Conservation (phyloP, 53 echinoderm and acorn worm species). For the Antedon mediterranea region DNA sequence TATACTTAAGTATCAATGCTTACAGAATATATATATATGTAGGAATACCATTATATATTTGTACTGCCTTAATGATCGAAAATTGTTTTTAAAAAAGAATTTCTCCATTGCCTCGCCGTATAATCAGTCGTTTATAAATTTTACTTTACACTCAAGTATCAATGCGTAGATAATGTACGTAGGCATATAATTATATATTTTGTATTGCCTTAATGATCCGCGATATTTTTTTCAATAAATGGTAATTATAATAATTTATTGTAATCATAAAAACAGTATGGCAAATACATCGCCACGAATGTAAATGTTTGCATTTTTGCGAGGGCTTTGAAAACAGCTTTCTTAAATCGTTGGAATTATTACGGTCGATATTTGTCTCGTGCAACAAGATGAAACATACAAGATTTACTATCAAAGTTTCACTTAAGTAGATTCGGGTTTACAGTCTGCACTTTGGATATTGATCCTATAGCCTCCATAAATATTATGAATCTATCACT, state of each 20-base stretch:
- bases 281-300: neutral
- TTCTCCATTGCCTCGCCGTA: too few relatives aligned
- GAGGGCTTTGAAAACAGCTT: neutral
- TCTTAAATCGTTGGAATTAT: neutral
- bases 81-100: too few relatives aligned
- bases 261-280: neutral
- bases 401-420: constrained; percentile 1
- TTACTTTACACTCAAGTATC: too few relatives aligned
- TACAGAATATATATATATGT: too few relatives aligned
- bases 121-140: too few relatives aligned
- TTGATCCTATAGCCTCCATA: neutral
- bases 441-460: neutral
- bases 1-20: too few relatives aligned
- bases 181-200: too few relatives aligned
- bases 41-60: too few relatives aligned
- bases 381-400: neutral
- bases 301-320: neutral
- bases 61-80: too few relatives aligned
- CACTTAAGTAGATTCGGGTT: neutral
- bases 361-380: neutral
- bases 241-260: neutral
- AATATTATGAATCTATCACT: neutral
- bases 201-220: neutral
- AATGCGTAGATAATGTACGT: too few relatives aligned
- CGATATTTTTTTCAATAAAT: neutral